These are phyloP conservation scores for Nilaparvata lugens DNA, from an alignment of 1,140 invertebrate species.

Conservation along the genomic window DNA sequence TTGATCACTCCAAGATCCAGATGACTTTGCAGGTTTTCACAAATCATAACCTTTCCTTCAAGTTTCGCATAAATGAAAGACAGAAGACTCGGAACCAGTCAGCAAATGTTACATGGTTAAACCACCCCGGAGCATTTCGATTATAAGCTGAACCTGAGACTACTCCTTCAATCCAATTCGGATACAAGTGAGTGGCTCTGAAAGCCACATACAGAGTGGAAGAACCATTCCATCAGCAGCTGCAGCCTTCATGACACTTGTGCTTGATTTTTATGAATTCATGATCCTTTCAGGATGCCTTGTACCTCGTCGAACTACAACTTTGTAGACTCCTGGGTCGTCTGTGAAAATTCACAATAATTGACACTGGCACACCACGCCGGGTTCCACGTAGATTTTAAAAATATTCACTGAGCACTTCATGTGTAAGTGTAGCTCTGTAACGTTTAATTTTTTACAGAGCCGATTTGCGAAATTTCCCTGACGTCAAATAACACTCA, in stretches of 20 bases:
- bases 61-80: conserved; percentile 21
- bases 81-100: conserved; percentile 30
- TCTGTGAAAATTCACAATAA: no score
- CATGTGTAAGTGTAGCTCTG: no score
- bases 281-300: conserved; percentile 27
- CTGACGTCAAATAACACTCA: no score
- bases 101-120: conserved; percentile 5
- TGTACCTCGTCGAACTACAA: conserved; percentile 23
- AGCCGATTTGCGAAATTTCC: no score
- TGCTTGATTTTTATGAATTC: conserved; percentile 23
- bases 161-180: conserved; percentile 31
- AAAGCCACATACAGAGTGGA: conserved; percentile 33
- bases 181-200: conserved; percentile 32
- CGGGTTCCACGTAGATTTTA: no score
- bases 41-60: conserved; percentile 25
- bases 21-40: conserved; percentile 35
- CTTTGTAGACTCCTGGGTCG: conserved; percentile 26
- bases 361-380: no score
- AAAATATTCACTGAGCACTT: no score
- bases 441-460: no score
- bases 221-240: conserved; percentile 21
- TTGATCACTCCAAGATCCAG: conserved; percentile 29
- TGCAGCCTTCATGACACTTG: conserved; percentile 28
- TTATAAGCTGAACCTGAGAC: conserved; percentile 22
- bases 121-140: neutral